phyloP scores from a whole-genome alignment of 2,113 vertebrate genomes.

The Sylvietta virens region DNA sequence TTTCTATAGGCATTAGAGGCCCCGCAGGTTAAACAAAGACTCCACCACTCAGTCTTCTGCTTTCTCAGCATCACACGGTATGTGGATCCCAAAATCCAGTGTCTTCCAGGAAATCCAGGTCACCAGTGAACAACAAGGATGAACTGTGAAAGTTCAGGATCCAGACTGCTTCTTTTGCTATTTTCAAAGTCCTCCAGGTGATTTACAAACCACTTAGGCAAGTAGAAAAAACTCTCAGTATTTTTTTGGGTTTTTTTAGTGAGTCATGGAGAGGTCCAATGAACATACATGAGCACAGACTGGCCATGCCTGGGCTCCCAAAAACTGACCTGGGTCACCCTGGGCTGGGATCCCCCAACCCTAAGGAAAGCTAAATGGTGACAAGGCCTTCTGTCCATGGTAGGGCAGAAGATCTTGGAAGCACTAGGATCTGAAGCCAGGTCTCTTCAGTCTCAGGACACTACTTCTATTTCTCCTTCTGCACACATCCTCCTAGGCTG shows the following conservation, averaged over 20 bases:
- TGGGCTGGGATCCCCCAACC: neutral
- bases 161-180: neutral
- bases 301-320: accelerated
- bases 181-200: neutral
- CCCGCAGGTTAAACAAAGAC: neutral
- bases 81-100: neutral
- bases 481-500: neutral
- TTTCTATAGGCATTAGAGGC: neutral
- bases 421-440: neutral
- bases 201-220: neutral
- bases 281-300: accelerated
- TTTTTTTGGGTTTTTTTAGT: neutral
- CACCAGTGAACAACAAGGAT: neutral
- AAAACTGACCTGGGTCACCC: neutral
- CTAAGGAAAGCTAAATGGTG: neutral
- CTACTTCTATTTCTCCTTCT: neutral
- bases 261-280: accelerated
- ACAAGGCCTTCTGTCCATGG: accelerated
- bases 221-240: neutral
- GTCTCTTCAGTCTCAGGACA: neutral
- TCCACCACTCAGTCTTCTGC: neutral
- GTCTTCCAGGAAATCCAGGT: neutral
- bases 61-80: accelerated
- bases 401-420: neutral
- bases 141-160: neutral